Conservation (phyloP, 64 coral and sea anemone species). For the Actinia tenebrosa region DNA sequence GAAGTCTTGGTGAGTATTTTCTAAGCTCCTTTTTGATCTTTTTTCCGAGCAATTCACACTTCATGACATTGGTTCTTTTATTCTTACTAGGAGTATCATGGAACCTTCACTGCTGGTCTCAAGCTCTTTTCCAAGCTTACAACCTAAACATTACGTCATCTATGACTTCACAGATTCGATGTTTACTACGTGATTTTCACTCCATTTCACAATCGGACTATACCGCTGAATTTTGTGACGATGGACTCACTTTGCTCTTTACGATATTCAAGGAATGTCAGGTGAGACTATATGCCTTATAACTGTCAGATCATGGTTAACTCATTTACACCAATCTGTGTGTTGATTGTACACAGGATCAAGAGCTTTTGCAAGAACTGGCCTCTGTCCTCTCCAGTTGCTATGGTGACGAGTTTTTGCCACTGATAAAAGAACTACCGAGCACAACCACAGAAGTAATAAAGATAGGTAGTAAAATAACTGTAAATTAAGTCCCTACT, state of each 20-base stretch:
- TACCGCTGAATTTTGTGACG: constrained; percentile 76
- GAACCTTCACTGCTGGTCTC: constrained; percentile 84
- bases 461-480: constrained; percentile 49
- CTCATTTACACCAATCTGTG: not conserved
- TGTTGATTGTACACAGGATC: constrained; percentile 33
- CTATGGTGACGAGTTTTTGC: constrained; percentile 54
- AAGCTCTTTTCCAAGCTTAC: constrained; percentile 50
- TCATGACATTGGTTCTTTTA: not conserved
- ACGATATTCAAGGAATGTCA: constrained; percentile 87
- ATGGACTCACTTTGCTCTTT: constrained; percentile 69
- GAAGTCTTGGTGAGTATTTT: constrained; percentile 57
- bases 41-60: not conserved
- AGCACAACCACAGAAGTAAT: constrained; percentile 35
- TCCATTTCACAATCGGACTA: constrained; percentile 57
- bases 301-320: not conserved
- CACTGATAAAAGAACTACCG: constrained; percentile 45
- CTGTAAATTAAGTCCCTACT: no score
- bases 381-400: constrained; percentile 67
- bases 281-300: constrained; percentile 30
- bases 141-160: constrained; percentile 30
- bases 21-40: not conserved
- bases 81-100: constrained; percentile 56
- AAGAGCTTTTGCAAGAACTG: constrained; percentile 47
- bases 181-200: constrained; percentile 78
- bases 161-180: constrained; percentile 57